Conservation (phyloP, 2,888 invertebrate species). For the Gordius sp. region DNA sequence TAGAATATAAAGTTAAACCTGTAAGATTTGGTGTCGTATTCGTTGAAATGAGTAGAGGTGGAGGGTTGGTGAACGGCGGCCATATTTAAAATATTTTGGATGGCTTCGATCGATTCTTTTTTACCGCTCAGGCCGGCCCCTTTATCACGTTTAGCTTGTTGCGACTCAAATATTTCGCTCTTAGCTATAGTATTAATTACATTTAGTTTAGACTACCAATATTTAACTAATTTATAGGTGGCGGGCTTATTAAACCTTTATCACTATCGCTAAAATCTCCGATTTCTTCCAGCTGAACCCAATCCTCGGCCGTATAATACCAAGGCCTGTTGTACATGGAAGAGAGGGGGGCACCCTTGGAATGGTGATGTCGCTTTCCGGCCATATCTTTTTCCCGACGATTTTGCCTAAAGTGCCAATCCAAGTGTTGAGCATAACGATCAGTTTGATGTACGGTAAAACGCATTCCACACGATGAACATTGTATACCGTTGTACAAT, state of each 20-base stretch:
- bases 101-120: neutral
- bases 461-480: constrained; percentile 74
- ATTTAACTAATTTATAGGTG: neutral
- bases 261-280: constrained; percentile 41
- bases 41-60: neutral
- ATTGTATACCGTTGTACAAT: constrained; percentile 70
- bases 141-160: neutral
- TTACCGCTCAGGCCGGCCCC: neutral
- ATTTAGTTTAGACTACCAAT: constrained; percentile 16
- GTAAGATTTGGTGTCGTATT: constrained; percentile 6
- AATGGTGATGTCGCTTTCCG: too few relatives aligned
- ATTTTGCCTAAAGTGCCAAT: constrained; percentile 94
- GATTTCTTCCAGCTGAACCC: constrained; percentile 75
- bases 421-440: constrained; percentile 57
- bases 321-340: constrained; percentile 51
- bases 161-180: constrained; percentile 9
- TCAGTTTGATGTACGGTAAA: neutral
- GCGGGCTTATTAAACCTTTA: neutral
- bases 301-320: constrained; percentile 59
- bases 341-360: constrained; percentile 24
- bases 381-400: constrained; percentile 55
- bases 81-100: neutral
- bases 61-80: neutral
- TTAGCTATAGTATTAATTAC: too few relatives aligned
- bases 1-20: too few relatives aligned